Evolutionary conservation across 1,140 invertebrate genomes (phyloP).

Genomic region (Aphaenogaster ashmeadi): DNA sequence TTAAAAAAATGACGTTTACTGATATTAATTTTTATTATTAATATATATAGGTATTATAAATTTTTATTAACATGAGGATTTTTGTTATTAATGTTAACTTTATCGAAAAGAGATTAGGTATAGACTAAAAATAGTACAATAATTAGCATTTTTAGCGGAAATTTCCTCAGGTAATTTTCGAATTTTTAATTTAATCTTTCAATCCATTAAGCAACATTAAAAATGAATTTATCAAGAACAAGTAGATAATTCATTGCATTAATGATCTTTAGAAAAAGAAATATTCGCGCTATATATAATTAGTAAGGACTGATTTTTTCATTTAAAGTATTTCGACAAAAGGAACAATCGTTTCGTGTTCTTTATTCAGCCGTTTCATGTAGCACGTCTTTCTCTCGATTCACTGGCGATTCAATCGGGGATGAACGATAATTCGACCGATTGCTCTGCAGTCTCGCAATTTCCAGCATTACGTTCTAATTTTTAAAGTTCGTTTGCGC

Average conservation of each 20-base stretch:
- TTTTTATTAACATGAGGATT: background rate
- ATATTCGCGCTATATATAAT: background rate
- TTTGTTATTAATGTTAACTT: background rate
- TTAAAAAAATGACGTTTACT: constrained; percentile 5
- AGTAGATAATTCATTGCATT: background rate
- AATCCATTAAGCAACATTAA: background rate
- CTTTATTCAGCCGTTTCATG: constrained; percentile 11
- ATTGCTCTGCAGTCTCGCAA: constrained; percentile 22
- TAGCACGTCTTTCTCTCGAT: constrained; percentile 33
- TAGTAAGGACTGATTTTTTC: background rate
- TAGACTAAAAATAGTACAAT: background rate
- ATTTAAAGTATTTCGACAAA: constrained; percentile 22
- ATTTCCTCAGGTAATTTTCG: background rate
- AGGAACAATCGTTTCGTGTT: background rate
- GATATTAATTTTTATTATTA: background rate
- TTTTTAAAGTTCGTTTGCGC: constrained; percentile 48
- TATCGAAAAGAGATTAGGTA: background rate
- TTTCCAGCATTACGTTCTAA: constrained; percentile 54
- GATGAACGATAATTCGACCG: constrained; percentile 22
- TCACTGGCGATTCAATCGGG: constrained; percentile 6
- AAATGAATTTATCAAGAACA: background rate
- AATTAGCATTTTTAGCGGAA: background rate
- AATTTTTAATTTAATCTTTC: background rate
- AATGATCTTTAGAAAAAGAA: background rate
- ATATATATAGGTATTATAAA: background rate